These are phyloP conservation scores for Channa argus DNA, from an alignment of 2,113 vertebrate species.

Conservation along the genomic window DNA sequence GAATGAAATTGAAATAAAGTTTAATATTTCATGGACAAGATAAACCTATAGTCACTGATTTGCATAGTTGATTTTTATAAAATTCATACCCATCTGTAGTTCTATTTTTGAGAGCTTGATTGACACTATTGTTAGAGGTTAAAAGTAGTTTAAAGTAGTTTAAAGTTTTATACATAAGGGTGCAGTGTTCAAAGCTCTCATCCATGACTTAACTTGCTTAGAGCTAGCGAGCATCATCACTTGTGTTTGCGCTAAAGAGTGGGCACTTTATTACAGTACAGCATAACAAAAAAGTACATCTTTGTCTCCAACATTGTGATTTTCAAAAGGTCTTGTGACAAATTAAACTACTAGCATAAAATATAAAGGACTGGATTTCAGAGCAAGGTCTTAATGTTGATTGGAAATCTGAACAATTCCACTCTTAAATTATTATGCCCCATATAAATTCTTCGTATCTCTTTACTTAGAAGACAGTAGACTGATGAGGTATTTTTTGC, in stretches of 20 bases:
- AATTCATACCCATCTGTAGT: background rate
- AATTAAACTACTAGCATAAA: background rate
- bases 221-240: slow-evolving; percentile 1
- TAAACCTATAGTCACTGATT: background rate
- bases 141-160: slow-evolving; percentile 2
- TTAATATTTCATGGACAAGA: background rate
- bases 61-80: background rate
- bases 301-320: background rate
- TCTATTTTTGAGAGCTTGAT: background rate
- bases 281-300: background rate
- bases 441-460: slow-evolving; percentile 9
- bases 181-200: slow-evolving; percentile 7
- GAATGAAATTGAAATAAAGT: background rate
- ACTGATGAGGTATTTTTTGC: slow-evolving; percentile 9
- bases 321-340: background rate
- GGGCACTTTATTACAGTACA: slow-evolving; percentile 7
- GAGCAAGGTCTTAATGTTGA: background rate
- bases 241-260: slow-evolving; percentile 4
- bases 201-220: slow-evolving; percentile 1
- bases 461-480: slow-evolving; percentile 9
- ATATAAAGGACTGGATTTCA: background rate
- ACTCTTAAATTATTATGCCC: background rate
- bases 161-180: slow-evolving; percentile 3
- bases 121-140: background rate
- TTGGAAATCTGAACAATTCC: background rate